Conservation (phyloP, 2,113 vertebrate species). For the Andinoacara biseriatus region DNA sequence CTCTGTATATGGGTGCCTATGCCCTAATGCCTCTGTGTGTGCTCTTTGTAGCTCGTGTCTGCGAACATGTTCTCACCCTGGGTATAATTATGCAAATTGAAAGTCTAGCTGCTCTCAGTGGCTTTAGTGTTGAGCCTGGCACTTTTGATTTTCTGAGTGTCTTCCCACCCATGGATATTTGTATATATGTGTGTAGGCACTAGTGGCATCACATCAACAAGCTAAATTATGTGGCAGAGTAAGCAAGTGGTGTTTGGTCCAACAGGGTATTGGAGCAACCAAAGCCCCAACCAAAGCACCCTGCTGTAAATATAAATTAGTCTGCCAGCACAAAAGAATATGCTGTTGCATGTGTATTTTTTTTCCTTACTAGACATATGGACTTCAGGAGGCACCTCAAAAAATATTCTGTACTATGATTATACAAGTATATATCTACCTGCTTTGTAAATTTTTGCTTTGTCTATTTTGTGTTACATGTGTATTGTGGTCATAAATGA, state of each 20-base stretch:
- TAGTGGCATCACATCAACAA: conserved; percentile 43
- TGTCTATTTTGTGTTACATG: not conserved
- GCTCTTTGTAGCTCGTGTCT: conserved; percentile 5
- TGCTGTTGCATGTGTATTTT: not conserved
- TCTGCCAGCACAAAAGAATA: not conserved
- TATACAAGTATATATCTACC: not conserved
- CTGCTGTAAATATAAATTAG: conserved; percentile 60
- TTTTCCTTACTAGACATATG: not conserved
- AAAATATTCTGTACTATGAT: not conserved
- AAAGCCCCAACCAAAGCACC: conserved; percentile 31
- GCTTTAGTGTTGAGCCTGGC: conserved; percentile 41
- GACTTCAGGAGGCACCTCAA: not conserved
- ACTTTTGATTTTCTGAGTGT: conserved; percentile 45
- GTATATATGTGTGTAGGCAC: conserved; percentile 8
- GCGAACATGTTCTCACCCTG: conserved; percentile 31
- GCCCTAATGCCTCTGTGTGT: not conserved
- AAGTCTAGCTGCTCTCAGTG: conserved; percentile 34
- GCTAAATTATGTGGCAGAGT: conserved; percentile 50
- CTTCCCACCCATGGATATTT: conserved; percentile 30
- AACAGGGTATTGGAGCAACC: conserved; percentile 17
- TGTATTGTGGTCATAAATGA: not conserved
- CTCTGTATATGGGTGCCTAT: conserved; percentile 2
- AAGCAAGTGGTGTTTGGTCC: conserved; percentile 44
- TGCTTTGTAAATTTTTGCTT: not conserved
- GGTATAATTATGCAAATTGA: conserved; percentile 58